Base-by-base conservation (phyloP, 2,113 vertebrate species). In the Tenrec ecaudatus region DNA sequence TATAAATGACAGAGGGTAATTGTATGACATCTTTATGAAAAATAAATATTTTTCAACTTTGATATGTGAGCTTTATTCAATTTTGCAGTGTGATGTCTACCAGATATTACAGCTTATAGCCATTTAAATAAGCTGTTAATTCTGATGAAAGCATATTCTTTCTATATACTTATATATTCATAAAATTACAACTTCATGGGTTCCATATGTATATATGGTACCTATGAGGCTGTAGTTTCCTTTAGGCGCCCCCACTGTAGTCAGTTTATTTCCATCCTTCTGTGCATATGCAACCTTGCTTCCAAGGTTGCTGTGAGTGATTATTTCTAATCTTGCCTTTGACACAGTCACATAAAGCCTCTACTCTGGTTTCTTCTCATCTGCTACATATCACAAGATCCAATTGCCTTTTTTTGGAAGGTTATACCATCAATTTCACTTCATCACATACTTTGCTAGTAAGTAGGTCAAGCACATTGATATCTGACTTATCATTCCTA, bases 31-130 rank as follows among this genome's bases (percentile, higher is more conserved):
- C 47, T 78, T 53, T 47, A 25, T 78, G 40, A 47, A 78, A 43
- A 75, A 77, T 77, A 29, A 53, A 78, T 78, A 47, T 86, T 86
- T 78, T 77, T 31, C 17, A 73, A 81, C 33, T 93, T 89, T 77
- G 22, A 76, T 60, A 8, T 71, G 11, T 91, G 53, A 82, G 14
- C 88, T 95, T 95, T 78, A 91, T 17, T 57, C 73, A 76, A 10
- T 83, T 75, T 91, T 73, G 88, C 11, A 60, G 7, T 93, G 20
- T 75, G 78, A 53, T 79, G 22, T 82, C 15, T 84, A 29, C 68
- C 89, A 83, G 53, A 53, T 77, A 64, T 2, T 53, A n/a, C 5
- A 71, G 17, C 53, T 82, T 87, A 94, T 60, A 75, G 20, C 6
- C 23, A 75, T 81, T 76, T 82, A 91, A 40, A 79, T 60, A 22